Percentiles rank a stretch among this genome's conserved stretches.
Conservation (phyloP, 2,113 vertebrate species). For the Eublepharis macularius region DNA sequence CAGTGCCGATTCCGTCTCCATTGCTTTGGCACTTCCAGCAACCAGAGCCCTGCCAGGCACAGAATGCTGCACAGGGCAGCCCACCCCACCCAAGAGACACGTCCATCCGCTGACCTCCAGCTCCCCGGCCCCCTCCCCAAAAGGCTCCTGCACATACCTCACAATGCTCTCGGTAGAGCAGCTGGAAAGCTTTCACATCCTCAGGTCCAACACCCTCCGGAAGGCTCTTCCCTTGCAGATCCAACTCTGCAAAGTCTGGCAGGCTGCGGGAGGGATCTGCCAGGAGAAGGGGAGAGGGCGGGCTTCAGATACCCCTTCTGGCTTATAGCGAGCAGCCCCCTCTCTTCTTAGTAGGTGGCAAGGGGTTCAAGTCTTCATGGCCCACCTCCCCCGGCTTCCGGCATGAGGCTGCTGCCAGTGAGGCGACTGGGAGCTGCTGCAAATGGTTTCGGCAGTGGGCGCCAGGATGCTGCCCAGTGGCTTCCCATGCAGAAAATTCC, state of each 20-base stretch:
- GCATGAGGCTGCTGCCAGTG: background rate
- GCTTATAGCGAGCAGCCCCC: background rate
- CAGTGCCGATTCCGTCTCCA: background rate
- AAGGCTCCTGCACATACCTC: constrained; percentile 75
- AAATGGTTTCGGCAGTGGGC: background rate
- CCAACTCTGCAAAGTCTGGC: constrained; percentile 84
- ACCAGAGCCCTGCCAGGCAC: background rate
- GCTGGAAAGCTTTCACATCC: constrained; percentile 86
- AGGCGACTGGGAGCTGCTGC: background rate
- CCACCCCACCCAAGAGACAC: background rate
- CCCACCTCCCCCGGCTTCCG: background rate
- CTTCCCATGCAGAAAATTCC: background rate
- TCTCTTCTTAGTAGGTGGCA: background rate
- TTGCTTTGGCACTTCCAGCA: background rate
- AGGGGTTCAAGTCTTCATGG: too few relatives aligned
- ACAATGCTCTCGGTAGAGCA: constrained; percentile 90
- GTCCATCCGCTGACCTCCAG: background rate
- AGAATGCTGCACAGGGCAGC: background rate
- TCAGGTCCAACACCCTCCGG: constrained; percentile 82
- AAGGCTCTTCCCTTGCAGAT: constrained; percentile 78
- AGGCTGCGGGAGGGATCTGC: constrained; percentile 84
- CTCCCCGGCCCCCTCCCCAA: background rate
- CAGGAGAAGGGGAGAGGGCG: background rate
- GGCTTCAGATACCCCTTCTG: background rate
- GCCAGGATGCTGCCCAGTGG: too few relatives aligned